phyloP scores from a whole-genome alignment of 2,797 vertebrate genomes.

The Selene dorsalis region DNA sequence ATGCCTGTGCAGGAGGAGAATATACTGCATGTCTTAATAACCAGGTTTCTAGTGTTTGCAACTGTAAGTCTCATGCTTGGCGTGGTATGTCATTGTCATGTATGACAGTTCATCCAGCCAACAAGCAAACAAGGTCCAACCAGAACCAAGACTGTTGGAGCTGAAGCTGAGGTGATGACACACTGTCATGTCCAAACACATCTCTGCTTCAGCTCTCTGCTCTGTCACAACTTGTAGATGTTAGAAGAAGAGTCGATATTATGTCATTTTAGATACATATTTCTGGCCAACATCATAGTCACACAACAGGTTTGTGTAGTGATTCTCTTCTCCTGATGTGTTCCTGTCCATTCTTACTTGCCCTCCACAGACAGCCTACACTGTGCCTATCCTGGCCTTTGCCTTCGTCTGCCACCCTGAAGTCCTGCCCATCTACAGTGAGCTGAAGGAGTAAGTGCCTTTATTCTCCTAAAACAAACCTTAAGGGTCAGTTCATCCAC shows the following conservation, averaged over 20 bases:
- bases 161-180: neutral
- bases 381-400: slow-evolving; percentile 96
- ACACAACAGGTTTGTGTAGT: neutral
- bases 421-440: slow-evolving; percentile 98
- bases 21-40: too few relatives aligned
- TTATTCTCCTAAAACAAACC: neutral
- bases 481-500: neutral
- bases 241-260: too few relatives aligned
- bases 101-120: neutral
- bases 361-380: slow-evolving; percentile 92
- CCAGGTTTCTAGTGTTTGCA: too few relatives aligned
- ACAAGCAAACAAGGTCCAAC: neutral
- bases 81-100: neutral
- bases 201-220: neutral
- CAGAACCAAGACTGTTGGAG: neutral
- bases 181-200: neutral
- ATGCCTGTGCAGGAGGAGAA: too few relatives aligned
- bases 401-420: slow-evolving; percentile 99
- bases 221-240: too few relatives aligned
- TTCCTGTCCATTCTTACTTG: slow-evolving; percentile 14
- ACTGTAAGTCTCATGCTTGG: too few relatives aligned
- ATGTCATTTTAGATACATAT: neutral
- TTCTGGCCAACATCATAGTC: neutral
- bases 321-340: neutral
- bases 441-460: slow-evolving; percentile 94